Conservation (phyloP, 2,113 vertebrate genomes). For the Chrysochloris asiatica region DNA sequence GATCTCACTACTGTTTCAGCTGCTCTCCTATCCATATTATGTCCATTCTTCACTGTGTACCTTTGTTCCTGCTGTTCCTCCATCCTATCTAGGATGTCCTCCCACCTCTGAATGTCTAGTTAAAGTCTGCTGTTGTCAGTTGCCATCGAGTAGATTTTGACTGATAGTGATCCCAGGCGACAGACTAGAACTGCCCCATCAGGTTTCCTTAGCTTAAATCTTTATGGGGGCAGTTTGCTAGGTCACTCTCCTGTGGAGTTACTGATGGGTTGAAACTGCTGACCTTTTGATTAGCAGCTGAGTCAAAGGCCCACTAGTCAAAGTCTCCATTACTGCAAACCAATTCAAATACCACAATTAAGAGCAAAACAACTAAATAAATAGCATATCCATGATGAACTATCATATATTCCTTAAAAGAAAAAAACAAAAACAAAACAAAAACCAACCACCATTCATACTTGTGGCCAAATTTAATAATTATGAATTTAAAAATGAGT, state of each 20-base stretch:
- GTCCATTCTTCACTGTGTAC: not conserved
- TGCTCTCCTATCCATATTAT: constrained; percentile 13
- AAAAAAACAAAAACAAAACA: too few relatives aligned
- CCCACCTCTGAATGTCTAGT: not conserved
- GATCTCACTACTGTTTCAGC: not conserved
- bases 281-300: not conserved
- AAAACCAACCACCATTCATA: too few relatives aligned
- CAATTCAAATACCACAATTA: constrained; percentile 36
- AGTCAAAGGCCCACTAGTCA: not conserved
- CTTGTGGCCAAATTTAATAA: constrained; percentile 28
- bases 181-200: not conserved
- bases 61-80: constrained; percentile 1
- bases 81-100: not conserved
- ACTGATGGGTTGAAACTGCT: not conserved
- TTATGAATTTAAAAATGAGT: too few relatives aligned
- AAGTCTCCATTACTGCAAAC: constrained; percentile 20
- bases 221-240: not conserved
- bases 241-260: not conserved
- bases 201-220: not conserved
- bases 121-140: not conserved
- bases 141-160: not conserved
- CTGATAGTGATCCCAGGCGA: not conserved
- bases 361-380: constrained; percentile 43
- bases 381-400: not conserved
- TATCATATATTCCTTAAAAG: not conserved